phyloP scores from a whole-genome alignment of 2,113 vertebrate genomes.

The Gnathonemus longibarbis region DNA sequence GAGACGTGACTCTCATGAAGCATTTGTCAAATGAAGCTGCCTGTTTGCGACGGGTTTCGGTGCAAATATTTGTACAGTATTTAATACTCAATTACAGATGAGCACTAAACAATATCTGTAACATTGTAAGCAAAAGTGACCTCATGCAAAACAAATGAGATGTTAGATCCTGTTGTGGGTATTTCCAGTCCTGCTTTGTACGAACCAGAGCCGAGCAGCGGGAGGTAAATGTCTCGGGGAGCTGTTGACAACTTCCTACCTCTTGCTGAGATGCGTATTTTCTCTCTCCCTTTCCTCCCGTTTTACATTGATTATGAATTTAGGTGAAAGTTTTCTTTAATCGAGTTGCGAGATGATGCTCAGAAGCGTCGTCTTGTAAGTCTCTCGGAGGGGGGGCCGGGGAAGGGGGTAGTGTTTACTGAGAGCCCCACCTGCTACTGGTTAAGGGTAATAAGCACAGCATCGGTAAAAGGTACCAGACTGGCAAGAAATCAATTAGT shows the following conservation, averaged over 20 bases:
- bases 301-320: conserved; percentile 26
- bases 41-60: not conserved
- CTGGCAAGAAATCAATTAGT: conserved; percentile 63
- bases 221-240: not conserved
- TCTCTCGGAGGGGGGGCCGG: conserved; percentile 21
- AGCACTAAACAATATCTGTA: not conserved
- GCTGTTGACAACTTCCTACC: not conserved
- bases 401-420: conserved; percentile 17
- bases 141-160: not conserved
- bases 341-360: conserved; percentile 21
- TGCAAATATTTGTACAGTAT: not conserved
- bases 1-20: not conserved
- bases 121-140: not conserved
- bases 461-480: conserved; percentile 57
- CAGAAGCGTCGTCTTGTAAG: conserved; percentile 25
- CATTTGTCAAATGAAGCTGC: not conserved
- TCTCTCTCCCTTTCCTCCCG: conserved; percentile 25
- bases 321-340: conserved; percentile 32
- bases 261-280: not conserved
- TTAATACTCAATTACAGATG: not conserved
- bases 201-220: not conserved
- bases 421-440: conserved; percentile 56
- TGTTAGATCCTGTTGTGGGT: not conserved
- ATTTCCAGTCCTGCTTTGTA: not conserved
- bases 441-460: conserved; percentile 58